These are phyloP conservation scores for Dugesia japonica DNA, from an alignment of 2,888 invertebrate genomes.

Conservation along the genomic window DNA sequence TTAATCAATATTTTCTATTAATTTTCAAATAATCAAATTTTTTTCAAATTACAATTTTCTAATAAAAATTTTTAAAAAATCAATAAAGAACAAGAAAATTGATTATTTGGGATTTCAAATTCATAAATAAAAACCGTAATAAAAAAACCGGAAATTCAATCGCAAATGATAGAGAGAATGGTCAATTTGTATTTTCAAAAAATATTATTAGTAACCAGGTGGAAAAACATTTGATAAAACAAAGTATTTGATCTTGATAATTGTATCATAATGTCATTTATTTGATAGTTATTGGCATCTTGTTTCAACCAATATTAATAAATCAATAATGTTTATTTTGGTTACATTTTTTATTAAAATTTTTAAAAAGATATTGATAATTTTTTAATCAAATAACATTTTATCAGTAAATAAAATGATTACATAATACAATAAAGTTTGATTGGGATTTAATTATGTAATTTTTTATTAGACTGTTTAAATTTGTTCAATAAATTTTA, in stretches of 20 bases:
- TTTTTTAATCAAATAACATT: background rate
- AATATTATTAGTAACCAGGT: too few relatives aligned
- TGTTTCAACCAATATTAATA: slow-evolving; percentile 6
- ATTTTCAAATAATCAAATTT: too few relatives aligned
- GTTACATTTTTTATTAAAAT: background rate
- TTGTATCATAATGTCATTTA: background rate
- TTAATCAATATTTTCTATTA: too few relatives aligned
- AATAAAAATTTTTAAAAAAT: too few relatives aligned
- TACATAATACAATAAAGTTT: background rate
- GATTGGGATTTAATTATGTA: background rate
- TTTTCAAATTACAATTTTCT: too few relatives aligned
- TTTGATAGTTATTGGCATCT: background rate
- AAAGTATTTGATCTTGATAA: background rate
- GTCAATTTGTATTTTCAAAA: too few relatives aligned
- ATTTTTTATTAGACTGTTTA: background rate
- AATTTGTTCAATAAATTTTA: background rate
- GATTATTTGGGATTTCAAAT: too few relatives aligned
- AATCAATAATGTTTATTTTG: background rate
- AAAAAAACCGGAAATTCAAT: too few relatives aligned
- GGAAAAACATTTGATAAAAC: too few relatives aligned
- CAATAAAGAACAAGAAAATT: too few relatives aligned
- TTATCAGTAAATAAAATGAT: background rate
- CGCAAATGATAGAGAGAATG: too few relatives aligned
- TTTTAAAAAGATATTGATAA: background rate
- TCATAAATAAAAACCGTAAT: too few relatives aligned